Evolutionary conservation across 2,888 invertebrate genomes (phyloP), one percentile per base, ranked within the genome.

Genomic region (Nomada goodeniana): DNA sequence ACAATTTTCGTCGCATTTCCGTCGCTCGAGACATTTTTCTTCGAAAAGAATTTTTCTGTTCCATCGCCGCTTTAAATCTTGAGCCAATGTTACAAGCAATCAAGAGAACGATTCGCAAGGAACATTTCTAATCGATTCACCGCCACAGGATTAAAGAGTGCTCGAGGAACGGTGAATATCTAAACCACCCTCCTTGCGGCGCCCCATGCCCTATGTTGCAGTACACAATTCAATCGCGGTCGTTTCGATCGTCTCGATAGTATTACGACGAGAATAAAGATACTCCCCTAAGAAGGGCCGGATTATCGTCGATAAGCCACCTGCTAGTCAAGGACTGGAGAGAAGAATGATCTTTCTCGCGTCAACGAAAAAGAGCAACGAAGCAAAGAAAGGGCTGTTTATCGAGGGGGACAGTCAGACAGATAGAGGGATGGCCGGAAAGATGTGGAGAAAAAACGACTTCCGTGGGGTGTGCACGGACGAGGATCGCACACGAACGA

Each of bases 201-300:
- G 18, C 29, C 29, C 67, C 36, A 7, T 36, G 36, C 29, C 53
- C 3, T 15, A 13, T 53, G 20, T 1, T 44, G 52, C 7, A 10
- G n/a, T 26, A 26, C 13, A 47, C 53, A 47, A 76, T 76, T 78
- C 61, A 76, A 78, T 63, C 67, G 20, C 23, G 7, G 20, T 65
- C 53, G 42, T 53, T 52, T 44, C 29, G 76, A 65, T 59, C 55
- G 52, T 0, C n/a, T 36, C 36, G 36, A 36, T 36, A 36, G 44
- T 52, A 59, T 47, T 18, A n/a, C 57, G 65, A 61, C 60, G n/a
- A 47, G 76, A 76, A 68, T 77, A 77, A 64, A 68, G 78, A 74
- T 59, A 47, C 42, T 26, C 5, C 7, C 0, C 13, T 1, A 23
- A 2, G 26, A 9, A 29, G n/a, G 53, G 61, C 11, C 20, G 78